Evolutionary conservation across 1,140 invertebrate genomes (phyloP), one percentile per base, ranked within the genome.

Genomic region (Drosophila prosaltans): DNA sequence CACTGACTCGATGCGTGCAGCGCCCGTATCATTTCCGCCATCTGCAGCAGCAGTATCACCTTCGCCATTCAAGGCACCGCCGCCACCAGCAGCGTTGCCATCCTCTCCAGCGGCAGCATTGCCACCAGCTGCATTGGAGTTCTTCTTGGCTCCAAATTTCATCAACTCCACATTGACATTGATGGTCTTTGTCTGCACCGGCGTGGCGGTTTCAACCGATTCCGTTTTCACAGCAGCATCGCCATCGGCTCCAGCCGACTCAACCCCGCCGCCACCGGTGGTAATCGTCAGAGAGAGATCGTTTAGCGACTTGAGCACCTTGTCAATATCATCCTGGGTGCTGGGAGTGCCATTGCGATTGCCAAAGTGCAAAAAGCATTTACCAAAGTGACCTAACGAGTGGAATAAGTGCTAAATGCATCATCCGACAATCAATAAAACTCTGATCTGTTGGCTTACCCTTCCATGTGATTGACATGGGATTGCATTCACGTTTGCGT

Each of bases 281-380:
- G 80, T 89, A 69, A 92, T 69, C 48, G 89, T 93, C 69, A 92
- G 93, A 79, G 91, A 92, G 85, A 80, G 93, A 80, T 89, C 93
- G 74, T 94, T 93, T n/a, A 94, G 81, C 69, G 93, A 93, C 40
- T 93, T 93, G 43, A 94, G 91, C 24, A 95, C 93, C 40, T 93
- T 93, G 67, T 94, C 93, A 28, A 94, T 92, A 57, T 93, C 93
- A 45, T 93, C 92, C 28, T 90, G 88, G 26, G 82, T 81, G 16
- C 91, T 92, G n/a, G 91, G 89, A n/a, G 77, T 81, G 16, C 90
- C 84, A 55, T 91, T 92, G 9, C 93, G 86, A 82, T 94, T 95
- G 30, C 93, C 93, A 76, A 95, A 95, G 78, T 95, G 94, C 55
- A 95, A 92, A 71, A 93, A 94, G 79, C 94, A 95, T 70, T 94